Conservation (phyloP, 1,140 invertebrate species). For the Scylla paramamosain region DNA sequence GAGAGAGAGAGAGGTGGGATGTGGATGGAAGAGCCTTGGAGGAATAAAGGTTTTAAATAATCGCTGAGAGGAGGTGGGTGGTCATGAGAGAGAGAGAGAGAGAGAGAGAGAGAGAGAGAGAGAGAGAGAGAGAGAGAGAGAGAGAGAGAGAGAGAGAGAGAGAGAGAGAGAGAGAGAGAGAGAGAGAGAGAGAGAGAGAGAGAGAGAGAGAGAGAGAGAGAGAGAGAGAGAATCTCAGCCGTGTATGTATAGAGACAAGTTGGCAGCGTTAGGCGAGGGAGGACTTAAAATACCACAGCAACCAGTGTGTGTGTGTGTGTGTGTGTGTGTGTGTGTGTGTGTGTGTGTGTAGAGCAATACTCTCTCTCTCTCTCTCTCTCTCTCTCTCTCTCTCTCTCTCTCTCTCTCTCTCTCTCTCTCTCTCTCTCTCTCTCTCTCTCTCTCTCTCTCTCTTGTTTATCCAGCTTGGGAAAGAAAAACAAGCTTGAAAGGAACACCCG, state of each 20-base stretch:
- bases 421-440: neutral
- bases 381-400: neutral
- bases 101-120: no score
- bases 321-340: slow-evolving; percentile 32
- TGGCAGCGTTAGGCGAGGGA: neutral
- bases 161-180: slow-evolving; percentile 35
- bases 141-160: slow-evolving; percentile 30
- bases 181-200: slow-evolving; percentile 51
- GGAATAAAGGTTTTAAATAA: neutral
- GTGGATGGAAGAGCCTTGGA: no score
- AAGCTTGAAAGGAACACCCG: neutral
- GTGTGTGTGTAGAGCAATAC: neutral
- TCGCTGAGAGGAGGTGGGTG: neutral
- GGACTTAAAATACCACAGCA: neutral
- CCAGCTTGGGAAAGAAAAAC: neutral
- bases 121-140: no score
- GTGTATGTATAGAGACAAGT: neutral
- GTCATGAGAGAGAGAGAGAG: neutral
- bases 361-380: neutral
- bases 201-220: neutral
- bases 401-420: no score
- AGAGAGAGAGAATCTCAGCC: neutral
- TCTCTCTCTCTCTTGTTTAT: slow-evolving; percentile 6
- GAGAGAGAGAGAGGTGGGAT: no score
- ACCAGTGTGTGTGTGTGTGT: neutral